These are phyloP conservation scores for Scolopax rusticola DNA, from an alignment of 2,797 vertebrate species.

Conservation along the genomic window DNA sequence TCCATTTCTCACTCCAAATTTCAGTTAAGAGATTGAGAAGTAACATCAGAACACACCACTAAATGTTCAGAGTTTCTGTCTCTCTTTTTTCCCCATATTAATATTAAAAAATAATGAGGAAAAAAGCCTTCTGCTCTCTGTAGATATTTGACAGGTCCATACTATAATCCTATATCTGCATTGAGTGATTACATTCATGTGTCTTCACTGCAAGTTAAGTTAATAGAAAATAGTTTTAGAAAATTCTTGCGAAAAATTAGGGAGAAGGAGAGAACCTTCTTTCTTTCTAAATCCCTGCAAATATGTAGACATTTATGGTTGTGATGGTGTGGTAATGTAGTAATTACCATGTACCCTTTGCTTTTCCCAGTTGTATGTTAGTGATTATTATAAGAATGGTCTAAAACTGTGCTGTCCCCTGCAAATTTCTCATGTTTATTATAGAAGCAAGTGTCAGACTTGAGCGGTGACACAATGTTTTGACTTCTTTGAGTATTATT, in stretches of 20 bases:
- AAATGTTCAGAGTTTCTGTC: background rate
- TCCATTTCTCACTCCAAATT: background rate
- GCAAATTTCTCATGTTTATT: background rate
- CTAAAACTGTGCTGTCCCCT: background rate
- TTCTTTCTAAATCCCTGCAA: background rate
- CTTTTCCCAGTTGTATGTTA: background rate
- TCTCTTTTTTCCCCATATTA: background rate
- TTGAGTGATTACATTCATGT: background rate
- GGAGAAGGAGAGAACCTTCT: background rate
- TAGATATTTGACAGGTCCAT: background rate
- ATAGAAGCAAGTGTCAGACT: background rate
- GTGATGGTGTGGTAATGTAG: background rate
- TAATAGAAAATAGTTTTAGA: background rate
- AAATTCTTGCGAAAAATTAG: background rate
- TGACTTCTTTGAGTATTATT: slow-evolving; percentile 8
- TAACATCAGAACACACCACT: background rate
- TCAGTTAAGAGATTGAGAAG: background rate
- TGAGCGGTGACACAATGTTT: slow-evolving; percentile 14
- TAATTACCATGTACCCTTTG: background rate
- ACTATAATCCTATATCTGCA: background rate
- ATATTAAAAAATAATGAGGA: background rate
- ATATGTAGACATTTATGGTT: background rate
- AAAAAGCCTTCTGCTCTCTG: background rate
- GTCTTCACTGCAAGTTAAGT: background rate
- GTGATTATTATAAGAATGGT: background rate